Percentiles rank a stretch among this genome's conserved stretches.
Conservation (phyloP, 2,113 vertebrate species). For the Daubentonia madagascariensis region DNA sequence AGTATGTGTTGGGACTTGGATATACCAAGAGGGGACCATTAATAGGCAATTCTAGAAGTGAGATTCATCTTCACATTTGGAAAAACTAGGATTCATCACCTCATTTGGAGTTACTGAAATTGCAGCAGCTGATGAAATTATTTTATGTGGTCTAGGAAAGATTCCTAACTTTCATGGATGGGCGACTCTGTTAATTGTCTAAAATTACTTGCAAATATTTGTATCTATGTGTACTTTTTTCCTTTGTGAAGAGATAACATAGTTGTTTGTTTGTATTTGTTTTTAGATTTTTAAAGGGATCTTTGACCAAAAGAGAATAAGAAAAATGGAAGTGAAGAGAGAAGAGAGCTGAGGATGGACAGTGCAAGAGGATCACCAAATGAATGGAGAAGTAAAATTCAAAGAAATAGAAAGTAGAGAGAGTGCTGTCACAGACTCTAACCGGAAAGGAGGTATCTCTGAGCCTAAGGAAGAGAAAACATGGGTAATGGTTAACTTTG, state of each 20-base stretch:
- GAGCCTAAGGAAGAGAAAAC: neutral
- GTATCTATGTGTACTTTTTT: neutral
- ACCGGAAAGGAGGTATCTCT: neutral
- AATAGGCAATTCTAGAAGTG: neutral
- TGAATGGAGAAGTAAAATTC: neutral
- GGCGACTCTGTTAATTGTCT: neutral
- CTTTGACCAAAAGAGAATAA: neutral
- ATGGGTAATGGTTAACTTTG: neutral
- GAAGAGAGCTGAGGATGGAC: neutral
- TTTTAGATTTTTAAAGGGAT: neutral
- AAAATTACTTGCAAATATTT: neutral
- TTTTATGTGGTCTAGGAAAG: neutral
- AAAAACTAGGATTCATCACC: neutral
- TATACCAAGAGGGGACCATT: neutral
- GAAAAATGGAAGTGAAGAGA: neutral
- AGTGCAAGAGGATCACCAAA: neutral
- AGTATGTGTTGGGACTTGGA: neutral
- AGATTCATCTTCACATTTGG: neutral
- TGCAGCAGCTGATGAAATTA: neutral
- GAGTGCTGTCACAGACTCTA: neutral
- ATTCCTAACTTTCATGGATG: neutral
- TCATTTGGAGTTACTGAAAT: neutral
- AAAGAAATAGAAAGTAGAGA: neutral
- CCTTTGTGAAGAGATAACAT: neutral
- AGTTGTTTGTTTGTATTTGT: neutral